Evolutionary conservation across 2,113 vertebrate species (phyloP).

Genomic region (Poecile atricapillus): DNA sequence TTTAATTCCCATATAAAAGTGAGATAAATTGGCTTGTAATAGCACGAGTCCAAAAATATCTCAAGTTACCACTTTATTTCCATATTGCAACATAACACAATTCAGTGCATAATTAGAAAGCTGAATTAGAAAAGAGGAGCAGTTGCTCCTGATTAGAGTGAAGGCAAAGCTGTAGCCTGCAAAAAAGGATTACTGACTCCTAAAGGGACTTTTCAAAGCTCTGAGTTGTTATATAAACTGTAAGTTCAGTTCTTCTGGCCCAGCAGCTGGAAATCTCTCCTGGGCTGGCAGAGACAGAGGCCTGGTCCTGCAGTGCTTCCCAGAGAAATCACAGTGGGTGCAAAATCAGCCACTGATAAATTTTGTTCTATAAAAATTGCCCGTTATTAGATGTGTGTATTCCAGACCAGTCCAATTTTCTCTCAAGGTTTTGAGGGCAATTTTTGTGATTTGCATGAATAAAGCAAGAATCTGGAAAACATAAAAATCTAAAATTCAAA

Average conservation of each 20-base stretch:
- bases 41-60: constrained; percentile 35
- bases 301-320: neutral
- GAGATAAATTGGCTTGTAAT: constrained; percentile 49
- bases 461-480: constrained; percentile 42
- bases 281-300: neutral
- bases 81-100: constrained; percentile 36
- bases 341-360: neutral
- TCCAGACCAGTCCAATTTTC: constrained; percentile 32
- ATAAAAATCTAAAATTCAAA: constrained; percentile 50
- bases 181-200: neutral
- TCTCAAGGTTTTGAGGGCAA: constrained; percentile 32
- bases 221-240: neutral
- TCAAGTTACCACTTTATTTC: constrained; percentile 43
- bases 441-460: constrained; percentile 48
- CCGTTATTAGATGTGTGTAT: neutral
- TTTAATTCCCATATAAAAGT: constrained; percentile 42
- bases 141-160: constrained; percentile 8
- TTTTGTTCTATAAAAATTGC: neutral
- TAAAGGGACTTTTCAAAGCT: neutral
- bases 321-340: neutral
- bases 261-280: neutral
- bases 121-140: neutral
- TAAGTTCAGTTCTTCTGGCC: neutral
- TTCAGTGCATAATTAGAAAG: constrained; percentile 10
- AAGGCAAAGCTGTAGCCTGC: neutral